Evolutionary conservation across 2,113 vertebrate genomes (phyloP).

Genomic region (Baryphthengus martii): DNA sequence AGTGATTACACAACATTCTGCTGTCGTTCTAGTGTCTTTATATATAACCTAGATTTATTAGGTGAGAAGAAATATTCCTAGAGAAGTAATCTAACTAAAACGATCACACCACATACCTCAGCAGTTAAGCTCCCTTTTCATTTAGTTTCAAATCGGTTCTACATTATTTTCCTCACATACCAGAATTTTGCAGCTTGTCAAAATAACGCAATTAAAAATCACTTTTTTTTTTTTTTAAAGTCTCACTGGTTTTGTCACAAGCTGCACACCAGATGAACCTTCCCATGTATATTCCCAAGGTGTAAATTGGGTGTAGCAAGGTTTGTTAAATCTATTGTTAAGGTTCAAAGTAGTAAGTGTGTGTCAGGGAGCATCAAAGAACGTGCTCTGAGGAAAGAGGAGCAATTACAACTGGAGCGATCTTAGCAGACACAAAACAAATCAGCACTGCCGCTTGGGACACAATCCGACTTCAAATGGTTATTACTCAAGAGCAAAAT

Average conservation of each 20-base stretch:
- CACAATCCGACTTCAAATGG: background rate
- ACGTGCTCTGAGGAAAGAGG: background rate
- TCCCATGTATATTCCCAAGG: background rate
- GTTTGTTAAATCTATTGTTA: background rate
- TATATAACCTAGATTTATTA: background rate
- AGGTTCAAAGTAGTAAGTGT: conserved; percentile 30
- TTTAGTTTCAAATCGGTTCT: background rate
- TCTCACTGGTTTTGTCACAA: background rate
- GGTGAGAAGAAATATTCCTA: background rate
- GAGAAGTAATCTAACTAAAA: background rate
- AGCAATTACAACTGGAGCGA: background rate
- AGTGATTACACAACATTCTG: background rate
- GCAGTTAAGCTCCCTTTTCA: background rate
- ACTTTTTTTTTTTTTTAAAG: no score
- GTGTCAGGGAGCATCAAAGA: conserved; percentile 43
- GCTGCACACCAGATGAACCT: background rate
- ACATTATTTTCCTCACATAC: background rate
- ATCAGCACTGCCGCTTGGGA: background rate
- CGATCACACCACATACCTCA: background rate
- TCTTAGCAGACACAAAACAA: background rate
- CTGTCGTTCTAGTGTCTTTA: background rate
- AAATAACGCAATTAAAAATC: background rate
- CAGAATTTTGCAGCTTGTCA: background rate
- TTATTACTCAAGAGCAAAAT: background rate
- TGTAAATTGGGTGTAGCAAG: background rate